Base-by-base conservation (phyloP, 1,140 invertebrate species). In the Trigoniulus corallinus region DNA sequence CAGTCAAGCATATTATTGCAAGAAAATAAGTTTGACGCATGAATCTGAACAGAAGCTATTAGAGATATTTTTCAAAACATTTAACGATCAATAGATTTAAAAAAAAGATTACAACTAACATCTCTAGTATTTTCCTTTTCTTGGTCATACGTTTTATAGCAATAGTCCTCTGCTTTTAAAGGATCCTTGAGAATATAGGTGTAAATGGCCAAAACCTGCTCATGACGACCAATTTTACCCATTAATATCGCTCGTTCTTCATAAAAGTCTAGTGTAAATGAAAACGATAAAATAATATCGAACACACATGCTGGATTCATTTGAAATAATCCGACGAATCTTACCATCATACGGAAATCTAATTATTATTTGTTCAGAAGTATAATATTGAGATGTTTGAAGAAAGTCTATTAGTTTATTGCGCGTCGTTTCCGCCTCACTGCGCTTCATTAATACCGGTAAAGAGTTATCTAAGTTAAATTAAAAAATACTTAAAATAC, bases 161-260 rank as follows among this genome's bases (percentile, higher is more conserved):
- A 94, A 69, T 95, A 96, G 49, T 78, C 67, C 59, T 84, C 79
- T 0, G 93, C 93, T 60, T 80, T 78, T 0, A 76, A 61, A 20
- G 82, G 74, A 67, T 97, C 81, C 42, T 86, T 79, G 51, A 79
- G 78, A 59, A 72, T 79, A 71, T 73, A 83, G 58, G 93, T 77
- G 64, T 96, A 97, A 61, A 98, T 91, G 0, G 80, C 79, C 40
- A 98, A 68, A 1, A 87, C 91, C 64, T 96, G 83, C 61, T 96
- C 82, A 69, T 93, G 85, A 41, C 79, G 69, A 4, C 84, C 87
- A 1, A 96, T 69, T 57, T 84, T 80, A 2, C 89, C 92, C 18
- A 95, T 68, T 51, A 98, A 80, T 25, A 97, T 77, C 0, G 94
- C 92, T 51, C 89, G 72, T 69, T 98, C 95, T 66, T 96, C 89